Percentiles rank a stretch among this genome's conserved stretches.
These are phyloP conservation scores for Chaenocephalus aceratus DNA, from an alignment of 2,113 vertebrate genomes.

Conservation along the genomic window DNA sequence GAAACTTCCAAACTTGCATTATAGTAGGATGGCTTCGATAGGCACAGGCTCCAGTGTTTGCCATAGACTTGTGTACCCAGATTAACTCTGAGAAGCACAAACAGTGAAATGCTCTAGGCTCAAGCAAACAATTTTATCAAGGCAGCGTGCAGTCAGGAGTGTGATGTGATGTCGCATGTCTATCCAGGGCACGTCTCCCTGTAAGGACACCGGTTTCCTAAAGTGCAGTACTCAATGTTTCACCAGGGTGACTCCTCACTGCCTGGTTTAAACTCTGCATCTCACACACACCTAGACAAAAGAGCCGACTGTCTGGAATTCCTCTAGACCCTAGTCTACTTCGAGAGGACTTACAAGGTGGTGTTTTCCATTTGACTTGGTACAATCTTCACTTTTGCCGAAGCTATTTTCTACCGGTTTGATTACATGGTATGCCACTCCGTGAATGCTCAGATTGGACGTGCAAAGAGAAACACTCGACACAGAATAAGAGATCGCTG, in stretches of 20 bases:
- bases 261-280: conserved; percentile 45
- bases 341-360: background rate
- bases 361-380: conserved; percentile 22
- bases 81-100: conserved; percentile 45
- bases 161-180: conserved; percentile 63
- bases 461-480: background rate
- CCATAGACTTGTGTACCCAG: conserved; percentile 32
- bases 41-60: conserved; percentile 45
- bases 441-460: background rate
- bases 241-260: conserved; percentile 49
- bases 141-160: conserved; percentile 38
- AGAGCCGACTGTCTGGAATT: conserved; percentile 20
- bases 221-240: conserved; percentile 61
- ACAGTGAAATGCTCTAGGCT: conserved; percentile 56
- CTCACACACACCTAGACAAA: conserved; percentile 35
- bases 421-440: conserved; percentile 5
- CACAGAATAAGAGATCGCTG: conserved; percentile 10
- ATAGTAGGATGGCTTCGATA: conserved; percentile 40
- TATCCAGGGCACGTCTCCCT: conserved; percentile 51
- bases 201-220: conserved; percentile 53
- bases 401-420: conserved; percentile 33
- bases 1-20: conserved; percentile 25
- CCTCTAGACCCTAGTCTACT: conserved; percentile 1
- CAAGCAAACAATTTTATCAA: conserved; percentile 64
- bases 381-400: conserved; percentile 21